Evolutionary conservation across 37 sponge, comb jelly and placozoan genomes (phyloP).

Genomic region (Geodia barretti): DNA sequence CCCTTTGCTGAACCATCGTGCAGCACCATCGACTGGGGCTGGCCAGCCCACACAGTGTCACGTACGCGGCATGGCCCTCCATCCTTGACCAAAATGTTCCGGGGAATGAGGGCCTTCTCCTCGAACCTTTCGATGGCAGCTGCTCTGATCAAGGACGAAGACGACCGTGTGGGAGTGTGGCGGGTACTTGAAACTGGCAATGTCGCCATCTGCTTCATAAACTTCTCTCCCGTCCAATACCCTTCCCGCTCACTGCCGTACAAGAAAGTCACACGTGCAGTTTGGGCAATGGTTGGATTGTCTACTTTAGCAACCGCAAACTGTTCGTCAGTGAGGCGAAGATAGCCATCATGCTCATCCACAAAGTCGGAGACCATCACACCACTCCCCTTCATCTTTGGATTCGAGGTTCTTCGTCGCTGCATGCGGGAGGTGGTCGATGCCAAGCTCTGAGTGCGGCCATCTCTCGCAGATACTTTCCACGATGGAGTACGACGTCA

Average conservation of each 20-base stretch:
- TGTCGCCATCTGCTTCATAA: neutral
- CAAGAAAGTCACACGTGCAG: slow-evolving; percentile 4
- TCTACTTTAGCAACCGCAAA: neutral
- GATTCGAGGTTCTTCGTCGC: too few species aligned
- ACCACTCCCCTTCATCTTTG: slow-evolving; percentile 6
- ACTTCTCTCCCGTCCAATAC: slow-evolving; percentile 35
- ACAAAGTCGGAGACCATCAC: slow-evolving; percentile 23
- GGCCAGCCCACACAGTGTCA: slow-evolving; percentile 6
- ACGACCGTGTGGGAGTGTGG: neutral
- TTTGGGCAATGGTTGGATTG: neutral
- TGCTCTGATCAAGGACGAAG: neutral
- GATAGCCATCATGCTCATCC: slow-evolving; percentile 13
- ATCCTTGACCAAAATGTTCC: neutral
- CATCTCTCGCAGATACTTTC: neutral
- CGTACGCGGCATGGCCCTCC: neutral
- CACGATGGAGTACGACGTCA: slow-evolving; percentile 8
- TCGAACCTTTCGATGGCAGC: neutral
- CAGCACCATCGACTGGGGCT: neutral
- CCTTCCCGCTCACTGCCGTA: slow-evolving; percentile 42
- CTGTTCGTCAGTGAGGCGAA: neutral
- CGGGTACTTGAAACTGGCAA: slow-evolving; percentile 3
- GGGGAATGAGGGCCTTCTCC: neutral
- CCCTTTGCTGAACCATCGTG: neutral
- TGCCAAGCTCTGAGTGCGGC: neutral
- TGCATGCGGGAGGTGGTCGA: too few species aligned